phyloP scores from a whole-genome alignment of 2,113 vertebrate species.

The Chelonoidis abingdonii region DNA sequence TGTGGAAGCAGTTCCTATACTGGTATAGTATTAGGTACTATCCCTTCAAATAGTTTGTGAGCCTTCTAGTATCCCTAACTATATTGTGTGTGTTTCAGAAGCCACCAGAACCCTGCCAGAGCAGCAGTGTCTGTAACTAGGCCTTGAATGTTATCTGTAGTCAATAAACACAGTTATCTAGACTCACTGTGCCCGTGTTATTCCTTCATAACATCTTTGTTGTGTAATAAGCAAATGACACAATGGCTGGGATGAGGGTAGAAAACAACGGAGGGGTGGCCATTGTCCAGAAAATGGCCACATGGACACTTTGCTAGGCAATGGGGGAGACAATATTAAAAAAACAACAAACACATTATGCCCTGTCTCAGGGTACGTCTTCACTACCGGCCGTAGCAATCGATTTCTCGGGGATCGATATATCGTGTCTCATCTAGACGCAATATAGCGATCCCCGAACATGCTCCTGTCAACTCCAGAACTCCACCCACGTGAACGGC shows the following conservation, averaged over 20 bases:
- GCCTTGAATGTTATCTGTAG: too few relatives aligned
- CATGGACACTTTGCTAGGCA: background rate
- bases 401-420: too few relatives aligned
- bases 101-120: rapidly evolving
- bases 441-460: too few relatives aligned
- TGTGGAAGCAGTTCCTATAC: background rate
- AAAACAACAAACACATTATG: too few relatives aligned
- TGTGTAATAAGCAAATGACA: background rate
- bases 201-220: background rate
- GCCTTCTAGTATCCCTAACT: rapidly evolving
- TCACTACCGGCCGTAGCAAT: too few relatives aligned
- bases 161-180: background rate
- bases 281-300: background rate
- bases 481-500: too few relatives aligned
- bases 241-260: background rate
- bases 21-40: too few relatives aligned
- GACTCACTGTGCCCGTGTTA: background rate
- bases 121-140: background rate
- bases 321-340: background rate
- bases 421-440: too few relatives aligned
- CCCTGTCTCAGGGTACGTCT: background rate
- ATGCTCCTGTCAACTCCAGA: too few relatives aligned
- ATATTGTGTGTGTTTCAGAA: background rate
- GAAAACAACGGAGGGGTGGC: background rate
- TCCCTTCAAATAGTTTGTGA: background rate